phyloP scores from a whole-genome alignment of 2,888 invertebrate genomes.

The Nemotelus nigrinus region DNA sequence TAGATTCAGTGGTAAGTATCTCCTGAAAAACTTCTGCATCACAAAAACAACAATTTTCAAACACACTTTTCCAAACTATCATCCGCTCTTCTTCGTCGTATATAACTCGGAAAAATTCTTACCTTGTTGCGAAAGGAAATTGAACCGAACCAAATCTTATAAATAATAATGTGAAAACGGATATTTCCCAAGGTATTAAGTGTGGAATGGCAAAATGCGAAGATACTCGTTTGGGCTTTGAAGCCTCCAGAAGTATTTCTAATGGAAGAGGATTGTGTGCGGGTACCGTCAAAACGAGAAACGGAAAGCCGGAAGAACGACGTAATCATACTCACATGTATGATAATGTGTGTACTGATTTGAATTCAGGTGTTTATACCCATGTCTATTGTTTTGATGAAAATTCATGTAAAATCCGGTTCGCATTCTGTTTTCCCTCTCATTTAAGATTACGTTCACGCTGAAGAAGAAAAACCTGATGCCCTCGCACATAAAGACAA shows the following conservation, averaged over 20 bases:
- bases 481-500: neutral
- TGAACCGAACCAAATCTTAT: conserved; percentile 50
- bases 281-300: neutral
- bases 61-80: too few relatives aligned
- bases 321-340: conserved; percentile 30
- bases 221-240: conserved; percentile 26
- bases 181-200: conserved; percentile 49
- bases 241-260: neutral
- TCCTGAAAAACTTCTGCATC: too few relatives aligned
- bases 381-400: conserved; percentile 44
- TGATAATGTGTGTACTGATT: conserved; percentile 38
- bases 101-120: too few relatives aligned
- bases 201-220: conserved; percentile 32
- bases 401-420: conserved; percentile 25
- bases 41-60: too few relatives aligned
- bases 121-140: conserved; percentile 40
- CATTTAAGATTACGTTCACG: neutral
- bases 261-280: neutral
- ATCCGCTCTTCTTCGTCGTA: too few relatives aligned
- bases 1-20: too few relatives aligned
- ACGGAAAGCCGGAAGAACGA: neutral
- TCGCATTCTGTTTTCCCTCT: conserved; percentile 8
- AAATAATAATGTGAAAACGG: conserved; percentile 50
- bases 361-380: conserved; percentile 43
- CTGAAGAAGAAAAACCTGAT: neutral